Evolutionary conservation across 2,888 invertebrate species (phyloP).

Genomic region (Heteromurus nitidus): DNA sequence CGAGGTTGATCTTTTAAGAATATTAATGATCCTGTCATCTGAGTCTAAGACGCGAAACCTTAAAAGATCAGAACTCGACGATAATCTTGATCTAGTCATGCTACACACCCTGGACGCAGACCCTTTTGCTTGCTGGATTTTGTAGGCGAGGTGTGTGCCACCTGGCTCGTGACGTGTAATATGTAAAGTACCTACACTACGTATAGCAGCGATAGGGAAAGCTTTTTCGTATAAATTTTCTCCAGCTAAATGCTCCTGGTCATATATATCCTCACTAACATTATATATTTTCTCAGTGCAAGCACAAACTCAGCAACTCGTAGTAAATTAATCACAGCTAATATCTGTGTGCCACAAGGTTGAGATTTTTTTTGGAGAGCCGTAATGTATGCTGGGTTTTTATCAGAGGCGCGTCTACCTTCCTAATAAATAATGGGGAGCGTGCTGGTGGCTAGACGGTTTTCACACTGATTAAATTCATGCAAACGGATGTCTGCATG

Average conservation of each 20-base stretch:
- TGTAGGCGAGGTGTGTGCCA: too few relatives aligned
- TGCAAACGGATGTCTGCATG: slow-evolving; percentile 27
- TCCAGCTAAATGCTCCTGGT: not conserved
- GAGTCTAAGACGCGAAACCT: slow-evolving; percentile 22
- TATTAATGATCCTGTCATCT: slow-evolving; percentile 62
- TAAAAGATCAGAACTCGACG: slow-evolving; percentile 30
- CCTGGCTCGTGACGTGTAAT: not conserved
- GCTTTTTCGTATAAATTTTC: too few relatives aligned
- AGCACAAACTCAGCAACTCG: too few relatives aligned
- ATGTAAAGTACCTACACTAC: too few relatives aligned
- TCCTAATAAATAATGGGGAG: slow-evolving; percentile 47
- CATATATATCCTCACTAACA: not conserved
- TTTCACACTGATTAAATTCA: slow-evolving; percentile 59
- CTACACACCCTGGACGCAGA: too few relatives aligned
- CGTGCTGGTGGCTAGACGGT: slow-evolving; percentile 36
- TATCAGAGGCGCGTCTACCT: too few relatives aligned
- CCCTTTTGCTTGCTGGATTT: too few relatives aligned
- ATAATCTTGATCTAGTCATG: too few relatives aligned
- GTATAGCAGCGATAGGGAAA: too few relatives aligned
- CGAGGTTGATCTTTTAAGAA: slow-evolving; percentile 40
- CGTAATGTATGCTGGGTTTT: too few relatives aligned
- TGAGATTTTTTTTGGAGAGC: slow-evolving; percentile 27
- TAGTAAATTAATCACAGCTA: slow-evolving; percentile 47
- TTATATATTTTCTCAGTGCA: too few relatives aligned
- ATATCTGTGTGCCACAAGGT: slow-evolving; percentile 4